These are phyloP conservation scores for Gadopsis marmoratus DNA, from an alignment of 2,797 vertebrate genomes.

Conservation along the genomic window DNA sequence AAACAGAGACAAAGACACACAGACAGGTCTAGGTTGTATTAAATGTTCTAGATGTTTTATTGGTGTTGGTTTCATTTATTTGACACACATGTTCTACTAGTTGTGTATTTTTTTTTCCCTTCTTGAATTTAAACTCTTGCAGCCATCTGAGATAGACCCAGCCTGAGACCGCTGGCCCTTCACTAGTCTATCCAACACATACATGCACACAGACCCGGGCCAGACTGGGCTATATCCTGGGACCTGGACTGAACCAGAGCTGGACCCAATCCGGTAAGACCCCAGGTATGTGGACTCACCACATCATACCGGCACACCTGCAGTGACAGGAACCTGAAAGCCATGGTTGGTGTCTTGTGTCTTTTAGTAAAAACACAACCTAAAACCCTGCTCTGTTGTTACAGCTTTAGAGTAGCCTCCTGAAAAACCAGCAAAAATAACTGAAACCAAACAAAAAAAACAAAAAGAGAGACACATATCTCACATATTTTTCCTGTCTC, in stretches of 20 bases:
- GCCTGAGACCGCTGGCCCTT: conserved; percentile 74
- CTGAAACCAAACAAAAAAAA: conserved; percentile 78
- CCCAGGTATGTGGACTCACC: conserved; percentile 64
- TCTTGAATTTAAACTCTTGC: conserved; percentile 74
- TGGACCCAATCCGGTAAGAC: conserved; percentile 36
- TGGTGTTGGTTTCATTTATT: conserved; percentile 87
- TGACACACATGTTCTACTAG: conserved; percentile 84
- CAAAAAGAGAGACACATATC: conserved; percentile 61
- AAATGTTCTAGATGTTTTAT: conserved; percentile 92
- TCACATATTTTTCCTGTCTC: conserved; percentile 53
- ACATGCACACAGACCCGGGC: conserved; percentile 73
- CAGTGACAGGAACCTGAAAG: conserved; percentile 75
- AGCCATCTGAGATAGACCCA: conserved; percentile 78
- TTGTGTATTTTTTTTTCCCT: conserved; percentile 66
- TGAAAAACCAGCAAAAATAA: conserved; percentile 77
- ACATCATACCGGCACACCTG: conserved; percentile 72
- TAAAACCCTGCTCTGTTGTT: conserved; percentile 71
- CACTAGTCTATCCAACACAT: conserved; percentile 72
- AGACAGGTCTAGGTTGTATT: conserved; percentile 84
- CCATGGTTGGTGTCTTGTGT: conserved; percentile 63
- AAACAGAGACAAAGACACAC: conserved; percentile 74
- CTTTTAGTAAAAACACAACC: conserved; percentile 76
- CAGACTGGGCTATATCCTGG: conserved; percentile 35
- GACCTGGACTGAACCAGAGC: conserved; percentile 43
- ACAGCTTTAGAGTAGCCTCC: conserved; percentile 67